phyloP scores from a whole-genome alignment of 2,888 invertebrate species.

The Drosophila dives region DNA sequence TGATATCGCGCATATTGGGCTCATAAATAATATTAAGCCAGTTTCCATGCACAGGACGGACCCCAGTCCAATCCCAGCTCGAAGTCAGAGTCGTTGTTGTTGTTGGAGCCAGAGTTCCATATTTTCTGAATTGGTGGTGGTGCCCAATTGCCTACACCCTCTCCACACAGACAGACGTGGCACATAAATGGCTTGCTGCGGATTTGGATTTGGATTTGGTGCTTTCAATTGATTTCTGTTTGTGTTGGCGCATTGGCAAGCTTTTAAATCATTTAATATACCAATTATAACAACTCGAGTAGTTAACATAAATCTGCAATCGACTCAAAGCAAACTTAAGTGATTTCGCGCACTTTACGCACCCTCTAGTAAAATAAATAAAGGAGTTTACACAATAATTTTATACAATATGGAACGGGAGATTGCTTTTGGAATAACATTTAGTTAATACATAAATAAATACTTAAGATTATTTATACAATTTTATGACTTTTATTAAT shows the following conservation, averaged over 20 bases:
- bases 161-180: conserved; percentile 38
- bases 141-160: conserved; percentile 64
- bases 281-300: conserved; percentile 84
- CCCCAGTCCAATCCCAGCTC: conserved; percentile 5
- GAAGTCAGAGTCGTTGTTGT: conserved; percentile 9
- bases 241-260: conserved; percentile 74
- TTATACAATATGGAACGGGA: background rate
- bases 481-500: background rate
- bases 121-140: conserved; percentile 16
- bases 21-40: conserved; percentile 79
- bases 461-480: background rate
- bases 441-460: background rate
- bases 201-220: conserved; percentile 31
- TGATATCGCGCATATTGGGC: conserved; percentile 76
- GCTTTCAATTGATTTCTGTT: conserved; percentile 74
- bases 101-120: conserved; percentile 56
- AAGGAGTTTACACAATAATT: background rate
- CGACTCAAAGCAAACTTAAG: conserved; percentile 68
- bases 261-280: conserved; percentile 84
- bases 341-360: conserved; percentile 67
- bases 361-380: conserved; percentile 14
- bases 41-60: conserved; percentile 48
- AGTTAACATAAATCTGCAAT: conserved; percentile 83
- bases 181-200: conserved; percentile 48
- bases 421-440: background rate